A percentile compares a stretch with the other conserved stretches of the same genome.
Conservation (phyloP, 2,888 invertebrate genomes). For the Drosophila ochracea region DNA sequence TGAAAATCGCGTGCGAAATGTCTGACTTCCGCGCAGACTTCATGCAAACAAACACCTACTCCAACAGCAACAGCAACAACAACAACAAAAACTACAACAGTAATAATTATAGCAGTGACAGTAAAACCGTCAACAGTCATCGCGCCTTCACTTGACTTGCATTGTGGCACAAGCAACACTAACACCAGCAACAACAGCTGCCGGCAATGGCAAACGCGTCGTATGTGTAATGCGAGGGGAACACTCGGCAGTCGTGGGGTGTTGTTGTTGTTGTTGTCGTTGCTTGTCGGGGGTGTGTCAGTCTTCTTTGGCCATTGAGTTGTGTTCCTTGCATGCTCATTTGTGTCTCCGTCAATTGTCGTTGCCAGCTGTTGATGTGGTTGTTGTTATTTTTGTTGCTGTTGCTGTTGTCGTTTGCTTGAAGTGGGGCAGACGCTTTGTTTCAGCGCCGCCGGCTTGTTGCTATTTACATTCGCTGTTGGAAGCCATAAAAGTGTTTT, state of each 20-base stretch:
- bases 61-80: slow-evolving; percentile 14
- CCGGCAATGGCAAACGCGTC: slow-evolving; percentile 56
- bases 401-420: slow-evolving; percentile 36
- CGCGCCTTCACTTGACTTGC: slow-evolving; percentile 76
- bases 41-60: slow-evolving; percentile 66
- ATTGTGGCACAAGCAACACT: slow-evolving; percentile 33
- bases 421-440: slow-evolving; percentile 54
- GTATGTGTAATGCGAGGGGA: slow-evolving; percentile 66
- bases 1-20: slow-evolving; percentile 51
- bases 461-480: slow-evolving; percentile 47
- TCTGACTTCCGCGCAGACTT: slow-evolving; percentile 39
- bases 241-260: slow-evolving; percentile 27
- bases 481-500: slow-evolving; percentile 67
- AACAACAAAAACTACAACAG: slow-evolving; percentile 12
- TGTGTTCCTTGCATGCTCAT: slow-evolving; percentile 76
- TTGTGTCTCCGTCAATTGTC: slow-evolving; percentile 79
- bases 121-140: slow-evolving; percentile 69
- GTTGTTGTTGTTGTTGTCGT: neutral
- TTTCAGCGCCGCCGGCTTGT: slow-evolving; percentile 41
- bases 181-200: neutral
- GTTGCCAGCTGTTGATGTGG: slow-evolving; percentile 43
- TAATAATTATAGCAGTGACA: slow-evolving; percentile 51
- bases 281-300: slow-evolving; percentile 35
- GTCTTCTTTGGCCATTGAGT: slow-evolving; percentile 59
- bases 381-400: slow-evolving; percentile 27